Base-by-base conservation (phyloP, 2,113 vertebrate genomes). In the Brachionichthys hirsutus region DNA sequence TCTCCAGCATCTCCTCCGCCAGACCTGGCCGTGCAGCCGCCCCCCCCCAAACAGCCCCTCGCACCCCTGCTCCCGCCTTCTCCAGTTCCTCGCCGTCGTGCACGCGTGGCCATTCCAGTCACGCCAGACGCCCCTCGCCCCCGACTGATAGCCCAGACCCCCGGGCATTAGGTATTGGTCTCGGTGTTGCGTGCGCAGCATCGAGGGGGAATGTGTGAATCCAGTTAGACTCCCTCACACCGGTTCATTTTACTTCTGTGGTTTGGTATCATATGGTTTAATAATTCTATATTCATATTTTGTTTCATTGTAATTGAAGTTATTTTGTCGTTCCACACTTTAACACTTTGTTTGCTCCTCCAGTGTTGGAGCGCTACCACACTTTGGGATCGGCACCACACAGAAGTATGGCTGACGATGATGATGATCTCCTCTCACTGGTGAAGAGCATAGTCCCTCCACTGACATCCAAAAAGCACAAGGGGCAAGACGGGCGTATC, bases 401-500 rank as follows among this genome's bases (percentile, higher is more conserved):
- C 55, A 88, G 89, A 86, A 88, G 84, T 54, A 98, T 98, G 97
- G 95, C 95, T 11, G 89, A 88, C 48, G 90, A 87, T 53, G 95
- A 96, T 11, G 89, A 88, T 50, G 90, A 87, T 53, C 53, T 93
- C 49, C 77, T 94, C 46, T 89, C 93, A 8, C 70, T 96, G 73
- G 93, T 97, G 54, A 94, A 92, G 79, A 94, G 86, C 9, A 92
- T 92, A 9, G 89, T 98, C 52, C 97, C 97, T 19, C 90, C 94
- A 5, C 87, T 97, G 47, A 91, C 89, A 0, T 84, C 90, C 50
- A 92, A 91, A 79, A 98, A 94, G 67, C 94, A 98, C 91, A 99
- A 99, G 81, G 97, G 97, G 56, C 95, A 98, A 73, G 95, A 94
- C 34, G 97, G 97, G 47, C 92, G 95, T 16, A 92, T 98, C 54